phyloP scores from a whole-genome alignment of 1,140 invertebrate genomes.

The Solenopsis invicta region DNA sequence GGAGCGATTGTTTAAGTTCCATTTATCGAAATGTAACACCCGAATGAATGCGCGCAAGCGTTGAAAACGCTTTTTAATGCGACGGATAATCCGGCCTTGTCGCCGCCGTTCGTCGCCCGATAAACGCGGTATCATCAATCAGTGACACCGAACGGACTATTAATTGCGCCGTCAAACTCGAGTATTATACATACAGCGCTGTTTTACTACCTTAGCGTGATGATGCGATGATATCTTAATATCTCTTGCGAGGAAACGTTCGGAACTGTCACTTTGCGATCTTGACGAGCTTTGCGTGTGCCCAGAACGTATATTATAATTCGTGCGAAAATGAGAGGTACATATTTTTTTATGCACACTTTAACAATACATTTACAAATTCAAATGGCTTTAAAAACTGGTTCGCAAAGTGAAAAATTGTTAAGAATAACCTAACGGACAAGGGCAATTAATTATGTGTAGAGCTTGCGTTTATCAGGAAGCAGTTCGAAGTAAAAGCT shows the following conservation, averaged over 20 bases:
- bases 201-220: constrained; percentile 17
- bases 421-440: constrained; percentile 10
- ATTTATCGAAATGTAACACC: constrained; percentile 74
- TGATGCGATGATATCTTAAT: constrained; percentile 33
- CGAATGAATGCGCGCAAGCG: constrained; percentile 64
- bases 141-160: constrained; percentile 64
- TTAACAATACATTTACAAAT: constrained; percentile 1
- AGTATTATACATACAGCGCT: constrained; percentile 35
- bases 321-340: neutral
- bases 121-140: constrained; percentile 75
- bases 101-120: constrained; percentile 56
- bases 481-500: neutral
- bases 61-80: constrained; percentile 74
- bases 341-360: neutral
- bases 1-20: constrained; percentile 72
- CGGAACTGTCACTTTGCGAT: neutral
- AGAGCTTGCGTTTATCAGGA: constrained; percentile 11
- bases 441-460: constrained; percentile 26
- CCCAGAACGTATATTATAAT: neutral
- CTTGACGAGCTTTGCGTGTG: neutral
- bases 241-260: neutral
- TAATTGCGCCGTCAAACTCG: constrained; percentile 67
- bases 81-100: constrained; percentile 69
- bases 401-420: neutral
- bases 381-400: neutral